phyloP scores from a whole-genome alignment of 1,140 invertebrate species.

The Vanessa atalanta region DNA sequence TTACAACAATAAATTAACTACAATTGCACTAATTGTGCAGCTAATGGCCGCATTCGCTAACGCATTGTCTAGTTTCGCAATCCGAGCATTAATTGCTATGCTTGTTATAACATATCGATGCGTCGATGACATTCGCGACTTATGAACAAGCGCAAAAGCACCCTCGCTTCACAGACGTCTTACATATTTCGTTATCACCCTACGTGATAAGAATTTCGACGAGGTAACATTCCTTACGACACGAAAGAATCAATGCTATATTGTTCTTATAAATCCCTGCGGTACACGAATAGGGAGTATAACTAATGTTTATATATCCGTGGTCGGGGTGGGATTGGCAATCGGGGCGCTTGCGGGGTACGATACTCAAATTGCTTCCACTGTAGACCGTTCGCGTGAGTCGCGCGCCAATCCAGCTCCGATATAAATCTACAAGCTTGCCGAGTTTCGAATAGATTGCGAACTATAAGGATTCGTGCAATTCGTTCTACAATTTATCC shows the following conservation, averaged over 20 bases:
- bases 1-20: constrained; percentile 73
- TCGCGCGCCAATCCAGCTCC: constrained; percentile 52
- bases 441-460: constrained; percentile 71
- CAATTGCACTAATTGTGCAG: constrained; percentile 79
- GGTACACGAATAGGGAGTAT: constrained; percentile 38
- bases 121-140: background rate
- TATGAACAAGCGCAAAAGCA: background rate
- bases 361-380: constrained; percentile 61
- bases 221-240: constrained; percentile 14
- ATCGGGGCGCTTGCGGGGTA: constrained; percentile 35
- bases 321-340: constrained; percentile 13
- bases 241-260: constrained; percentile 57
- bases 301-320: constrained; percentile 51
- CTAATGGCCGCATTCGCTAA: constrained; percentile 63
- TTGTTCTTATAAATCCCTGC: constrained; percentile 41
- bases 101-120: constrained; percentile 37
- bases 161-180: constrained; percentile 6
- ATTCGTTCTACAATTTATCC: constrained; percentile 43
- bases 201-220: constrained; percentile 58
- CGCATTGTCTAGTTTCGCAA: constrained; percentile 67
- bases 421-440: constrained; percentile 72
- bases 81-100: constrained; percentile 53
- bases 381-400: constrained; percentile 58
- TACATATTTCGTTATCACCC: constrained; percentile 52
- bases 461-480: constrained; percentile 59